A percentile compares a stretch with the other conserved stretches of the same genome.
Conservation (phyloP, 2,797 vertebrate species). For the Semaprochilodus insignis region DNA sequence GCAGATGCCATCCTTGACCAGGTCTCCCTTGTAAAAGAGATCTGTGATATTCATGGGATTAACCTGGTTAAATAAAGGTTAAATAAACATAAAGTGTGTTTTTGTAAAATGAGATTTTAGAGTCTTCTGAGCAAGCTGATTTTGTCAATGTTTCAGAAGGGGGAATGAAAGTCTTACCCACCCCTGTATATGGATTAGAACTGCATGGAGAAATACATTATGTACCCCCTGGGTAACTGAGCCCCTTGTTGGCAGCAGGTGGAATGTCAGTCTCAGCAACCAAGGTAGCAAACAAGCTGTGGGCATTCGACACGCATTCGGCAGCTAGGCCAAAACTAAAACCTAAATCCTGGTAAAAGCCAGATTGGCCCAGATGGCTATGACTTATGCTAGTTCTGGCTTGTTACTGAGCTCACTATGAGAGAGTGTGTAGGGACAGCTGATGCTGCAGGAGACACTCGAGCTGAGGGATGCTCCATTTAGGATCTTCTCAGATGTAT, state of each 20-base stretch:
- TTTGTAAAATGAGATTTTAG: too few relatives aligned
- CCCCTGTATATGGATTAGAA: too few relatives aligned
- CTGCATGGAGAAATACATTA: too few relatives aligned
- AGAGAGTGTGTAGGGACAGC: background rate
- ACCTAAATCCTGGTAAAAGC: background rate
- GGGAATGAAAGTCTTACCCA: too few relatives aligned
- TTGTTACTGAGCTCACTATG: background rate
- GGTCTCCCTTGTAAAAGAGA: too few relatives aligned
- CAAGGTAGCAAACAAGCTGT: background rate
- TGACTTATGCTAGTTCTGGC: background rate
- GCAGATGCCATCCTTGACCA: too few relatives aligned
- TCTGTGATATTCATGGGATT: too few relatives aligned
- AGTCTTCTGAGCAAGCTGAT: too few relatives aligned
- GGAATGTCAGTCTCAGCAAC: background rate
- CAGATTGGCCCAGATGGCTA: background rate
- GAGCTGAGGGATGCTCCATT: slow-evolving; percentile 22
- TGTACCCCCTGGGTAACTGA: too few relatives aligned
- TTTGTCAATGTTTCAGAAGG: too few relatives aligned
- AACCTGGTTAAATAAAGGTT: too few relatives aligned
- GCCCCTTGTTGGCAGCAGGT: background rate
- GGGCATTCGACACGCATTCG: background rate
- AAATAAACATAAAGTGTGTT: too few relatives aligned
- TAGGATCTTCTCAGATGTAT: slow-evolving; percentile 14
- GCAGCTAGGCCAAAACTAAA: background rate
- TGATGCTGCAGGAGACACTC: background rate